Evolutionary conservation across 2,113 vertebrate genomes (phyloP).

Genomic region (Arothron firmamentum): DNA sequence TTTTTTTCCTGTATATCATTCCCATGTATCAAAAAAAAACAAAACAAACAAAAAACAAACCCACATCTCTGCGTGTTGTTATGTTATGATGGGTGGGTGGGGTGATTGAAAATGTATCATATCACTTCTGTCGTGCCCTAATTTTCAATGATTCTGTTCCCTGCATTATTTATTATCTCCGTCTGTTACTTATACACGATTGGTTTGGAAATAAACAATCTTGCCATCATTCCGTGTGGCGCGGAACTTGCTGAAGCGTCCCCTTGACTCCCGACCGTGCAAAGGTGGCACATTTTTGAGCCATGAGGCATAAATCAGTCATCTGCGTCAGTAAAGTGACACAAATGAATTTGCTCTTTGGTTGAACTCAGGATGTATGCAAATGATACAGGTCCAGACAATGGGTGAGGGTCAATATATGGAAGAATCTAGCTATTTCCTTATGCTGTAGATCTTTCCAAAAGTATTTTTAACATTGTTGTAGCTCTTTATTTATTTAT

Average conservation of each 20-base stretch:
- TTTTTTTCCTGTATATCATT: constrained; percentile 6
- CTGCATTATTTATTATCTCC: constrained; percentile 74
- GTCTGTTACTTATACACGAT: constrained; percentile 68
- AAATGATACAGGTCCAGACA: constrained; percentile 22
- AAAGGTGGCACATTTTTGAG: too few relatives aligned
- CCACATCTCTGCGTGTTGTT: constrained; percentile 41
- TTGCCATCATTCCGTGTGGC: constrained; percentile 45
- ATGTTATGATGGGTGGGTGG: constrained; percentile 36
- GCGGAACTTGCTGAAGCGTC: too few relatives aligned
- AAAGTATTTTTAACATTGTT: too few relatives aligned
- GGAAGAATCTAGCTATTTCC: not conserved
- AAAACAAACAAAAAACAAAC: constrained; percentile 6
- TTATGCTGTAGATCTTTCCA: too few relatives aligned
- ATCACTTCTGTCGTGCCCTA: too few relatives aligned
- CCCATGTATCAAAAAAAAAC: constrained; percentile 16
- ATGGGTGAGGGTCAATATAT: not conserved
- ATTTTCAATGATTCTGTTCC: constrained; percentile 37
- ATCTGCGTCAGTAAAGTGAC: too few relatives aligned
- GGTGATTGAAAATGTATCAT: constrained; percentile 11
- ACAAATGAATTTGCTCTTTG: not conserved
- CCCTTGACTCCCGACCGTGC: not conserved
- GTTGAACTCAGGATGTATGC: constrained; percentile 30
- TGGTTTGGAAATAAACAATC: constrained; percentile 76
- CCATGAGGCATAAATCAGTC: too few relatives aligned
- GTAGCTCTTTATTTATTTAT: too few relatives aligned